phyloP scores from a whole-genome alignment of 2,113 vertebrate species.

The Hemiscyllium ocellatum region DNA sequence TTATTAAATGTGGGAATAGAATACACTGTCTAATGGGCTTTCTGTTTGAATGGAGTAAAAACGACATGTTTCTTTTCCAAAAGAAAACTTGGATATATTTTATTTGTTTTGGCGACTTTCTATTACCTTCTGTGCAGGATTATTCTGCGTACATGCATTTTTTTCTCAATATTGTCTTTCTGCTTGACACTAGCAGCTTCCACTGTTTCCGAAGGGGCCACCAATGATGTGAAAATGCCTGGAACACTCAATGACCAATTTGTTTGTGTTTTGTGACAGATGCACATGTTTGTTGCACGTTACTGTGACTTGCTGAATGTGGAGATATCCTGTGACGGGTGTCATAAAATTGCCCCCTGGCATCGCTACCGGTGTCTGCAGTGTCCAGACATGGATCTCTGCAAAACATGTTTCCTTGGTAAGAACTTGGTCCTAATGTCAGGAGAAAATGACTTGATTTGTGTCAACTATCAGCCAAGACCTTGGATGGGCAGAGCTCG shows the following conservation, averaged over 20 bases:
- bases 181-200: not conserved
- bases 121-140: not conserved
- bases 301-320: conserved; percentile 90
- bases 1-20: not conserved
- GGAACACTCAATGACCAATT: not conserved
- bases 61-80: not conserved
- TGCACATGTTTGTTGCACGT: conserved; percentile 98
- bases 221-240: not conserved
- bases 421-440: conserved; percentile 41
- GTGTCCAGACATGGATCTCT: conserved; percentile 95
- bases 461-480: not conserved
- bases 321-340: conserved; percentile 93
- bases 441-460: not conserved
- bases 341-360: conserved; percentile 89
- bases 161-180: not conserved
- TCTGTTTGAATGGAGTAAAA: not conserved
- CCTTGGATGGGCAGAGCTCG: not conserved
- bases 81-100: not conserved
- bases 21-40: not conserved
- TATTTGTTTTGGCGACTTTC: not conserved
- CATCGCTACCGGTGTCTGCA: conserved; percentile 93
- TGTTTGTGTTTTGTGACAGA: conserved; percentile 54
- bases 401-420: conserved; percentile 96
- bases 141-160: not conserved
- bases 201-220: not conserved